Evolutionary conservation across 2,113 vertebrate genomes (phyloP), one percentile per base, ranked within the genome.

Genomic region (Zosterops pallidus): DNA sequence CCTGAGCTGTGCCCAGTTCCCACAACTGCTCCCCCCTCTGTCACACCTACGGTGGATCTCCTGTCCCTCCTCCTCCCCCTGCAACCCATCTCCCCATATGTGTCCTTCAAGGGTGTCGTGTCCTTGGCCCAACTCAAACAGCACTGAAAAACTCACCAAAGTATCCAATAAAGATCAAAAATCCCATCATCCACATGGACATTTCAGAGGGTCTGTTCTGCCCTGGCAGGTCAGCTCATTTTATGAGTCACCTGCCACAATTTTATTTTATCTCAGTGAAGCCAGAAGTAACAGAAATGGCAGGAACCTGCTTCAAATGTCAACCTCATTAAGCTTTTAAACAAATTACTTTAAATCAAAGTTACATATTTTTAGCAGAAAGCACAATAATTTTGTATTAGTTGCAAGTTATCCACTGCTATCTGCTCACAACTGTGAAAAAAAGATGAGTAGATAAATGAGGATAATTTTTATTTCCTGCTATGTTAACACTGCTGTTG

Each of bases 311-410:
- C 49, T 94, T 85, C 65, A 89, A 95, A 96, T 95, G 69, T 95
- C 94, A 97, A 70, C 85, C 83, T 91, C 96, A 91, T 94, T 94
- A 88, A 49, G 44, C 37, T 96, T 74, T 91, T 65, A 71, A 94
- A 89, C 31, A 94, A 95, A 93, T 90, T 88, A 86, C 44, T 33
- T 96, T 89, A 94, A 93, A 96, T 86, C 71, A 93, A 84, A 86
- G 53, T 89, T 96, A 91, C 18, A 37, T 92, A 89, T 94, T 96
- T 95, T 97, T 95, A 97, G 85, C 62, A 97, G 94, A 86, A 92
- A 90, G 29, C 72, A 71, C 37, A 78, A 44, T 33, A 6, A 87
- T 94, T 91, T 94, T 78, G 65, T 86, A 83, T 94, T 94, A 86
- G 81, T 92, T 92, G 24, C 37, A 86, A 96, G 62, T 69, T 47